Evolutionary conservation across 1,140 invertebrate species (phyloP), one percentile per base, ranked within the genome.

Genomic region (Bombus difficillimus): DNA sequence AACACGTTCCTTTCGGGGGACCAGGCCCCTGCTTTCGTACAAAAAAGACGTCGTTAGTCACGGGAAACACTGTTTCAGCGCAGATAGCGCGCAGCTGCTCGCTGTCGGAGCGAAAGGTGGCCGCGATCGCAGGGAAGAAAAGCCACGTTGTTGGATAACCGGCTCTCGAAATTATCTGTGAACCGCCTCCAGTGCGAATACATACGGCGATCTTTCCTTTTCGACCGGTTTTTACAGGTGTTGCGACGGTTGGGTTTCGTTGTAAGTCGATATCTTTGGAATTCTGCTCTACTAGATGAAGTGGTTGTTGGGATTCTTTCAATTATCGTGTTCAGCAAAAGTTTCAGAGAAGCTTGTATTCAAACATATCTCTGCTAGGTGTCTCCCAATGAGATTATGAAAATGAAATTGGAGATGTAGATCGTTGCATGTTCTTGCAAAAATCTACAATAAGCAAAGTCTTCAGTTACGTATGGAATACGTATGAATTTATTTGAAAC

Each of bases 31-130:
- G 15, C 47, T 53, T 53, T 22, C 1, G 18, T 53, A 53, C 47
- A 53, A 47, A 34, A 41, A 39, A 83, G 53, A 53, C 62, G 74
- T 78, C 74, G 82, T 78, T 83, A 83, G 81, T 78, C 74, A 83
- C 74, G 66, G 74, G 82, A 69, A 78, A 77, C 64, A 43, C 13
- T 69, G 74, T 71, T 69, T 78, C 82, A n/a, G n/a, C 12, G 34
- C n/a, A 34, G 81, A 75, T 73, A 77, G 74, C 25, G 41, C 9
- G 82, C 64, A 78, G 82, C 82, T 78, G 74, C 47, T 77, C 64
- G 28, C 41, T 15, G 74, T 34, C 10, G 25, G 28, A 32, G 8
- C 25, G 64, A 32, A 71, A 83, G 47, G 37, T 69, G 37, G 34
- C 3, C 4, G 12, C 22, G 41, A 18, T 41, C 41, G 25, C 28